These are phyloP conservation scores for Trachurus trachurus DNA, from an alignment of 2,797 vertebrate species.

Conservation along the genomic window DNA sequence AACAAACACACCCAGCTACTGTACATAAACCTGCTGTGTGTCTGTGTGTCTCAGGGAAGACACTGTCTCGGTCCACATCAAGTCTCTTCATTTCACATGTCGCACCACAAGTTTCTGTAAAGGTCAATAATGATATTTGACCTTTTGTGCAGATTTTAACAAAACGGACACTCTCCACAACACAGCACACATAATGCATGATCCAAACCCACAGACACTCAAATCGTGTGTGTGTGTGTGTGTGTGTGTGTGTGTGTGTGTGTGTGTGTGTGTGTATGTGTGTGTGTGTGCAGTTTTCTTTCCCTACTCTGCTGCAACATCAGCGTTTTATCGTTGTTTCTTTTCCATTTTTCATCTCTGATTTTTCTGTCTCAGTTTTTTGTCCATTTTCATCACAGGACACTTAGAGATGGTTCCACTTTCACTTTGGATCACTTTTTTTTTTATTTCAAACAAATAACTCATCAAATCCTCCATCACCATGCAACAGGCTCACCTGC, in stretches of 20 bases:
- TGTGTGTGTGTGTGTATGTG: slow-evolving; percentile 14
- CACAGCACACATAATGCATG: neutral
- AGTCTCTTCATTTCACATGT: slow-evolving; percentile 9
- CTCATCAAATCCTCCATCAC: no score
- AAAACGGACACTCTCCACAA: slow-evolving; percentile 4
- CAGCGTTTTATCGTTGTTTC: neutral
- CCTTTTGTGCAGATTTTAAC: neutral
- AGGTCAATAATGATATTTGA: neutral
- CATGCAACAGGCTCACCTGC: neutral
- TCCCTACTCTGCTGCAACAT: neutral
- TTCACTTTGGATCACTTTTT: neutral
- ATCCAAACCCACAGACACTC: slow-evolving; percentile 29
- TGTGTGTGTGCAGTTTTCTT: slow-evolving; percentile 10
- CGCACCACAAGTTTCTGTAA: neutral
- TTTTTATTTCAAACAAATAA: neutral
- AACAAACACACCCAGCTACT: slow-evolving; percentile 12
- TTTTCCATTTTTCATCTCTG: neutral
- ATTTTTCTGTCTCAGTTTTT: neutral
- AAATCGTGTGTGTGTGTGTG: slow-evolving; percentile 1
- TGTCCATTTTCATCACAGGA: neutral
- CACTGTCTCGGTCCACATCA: neutral
- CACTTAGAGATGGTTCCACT: neutral
- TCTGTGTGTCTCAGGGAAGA: slow-evolving; percentile 17
- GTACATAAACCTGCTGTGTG: neutral
- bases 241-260: slow-evolving; percentile 14